Evolutionary conservation across 1,140 invertebrate species (phyloP), one percentile per base, ranked within the genome.

Genomic region (Cheumatopsyche charites): DNA sequence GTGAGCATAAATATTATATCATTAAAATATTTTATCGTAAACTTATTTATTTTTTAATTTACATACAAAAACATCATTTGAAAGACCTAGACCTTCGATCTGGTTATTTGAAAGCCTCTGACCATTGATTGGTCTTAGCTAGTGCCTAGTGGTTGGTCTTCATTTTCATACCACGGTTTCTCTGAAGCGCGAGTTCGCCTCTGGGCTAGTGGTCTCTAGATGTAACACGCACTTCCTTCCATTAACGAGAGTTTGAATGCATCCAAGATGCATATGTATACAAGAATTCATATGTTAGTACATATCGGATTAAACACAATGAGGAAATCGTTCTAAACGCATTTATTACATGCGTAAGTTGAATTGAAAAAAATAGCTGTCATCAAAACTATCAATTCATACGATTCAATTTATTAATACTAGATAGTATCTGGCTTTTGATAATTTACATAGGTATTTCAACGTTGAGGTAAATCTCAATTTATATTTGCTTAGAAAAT

Each of bases 161-260:
- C 67, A 73, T 62, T 69, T 73, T 69, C 62, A 62, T 65, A 43
- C 71, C 42, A 41, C 55, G 49, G 58, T 29, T 58, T 61, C 52
- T 62, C 71, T 19, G 63, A 36, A 42, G 66, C 47, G 66, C 52
- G 66, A 72, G 61, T 72, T 67, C 62, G 52, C 9, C 41, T 41
- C 67, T 63, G 15, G 43, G 55, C 55, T 19, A 58, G 21, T 26
- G 3, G 36, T n/a, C 25, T 61, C 67, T 67, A 71, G 63, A 62
- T 71, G 36, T 69, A 26, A 7, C 36, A 61, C 23, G 45, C 67
- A 58, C 42, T 68, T 68, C 55, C 71, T 61, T 67, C 47, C 42
- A 52, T 70, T 71, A 74, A 71, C 69, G 73, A 65, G 73, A 71
- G 47, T 36, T 58, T 26, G 15, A 72, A 72, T 42, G 62, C 62